Evolutionary conservation across 2,113 vertebrate species (phyloP).

Genomic region (Alexandromys fortis): DNA sequence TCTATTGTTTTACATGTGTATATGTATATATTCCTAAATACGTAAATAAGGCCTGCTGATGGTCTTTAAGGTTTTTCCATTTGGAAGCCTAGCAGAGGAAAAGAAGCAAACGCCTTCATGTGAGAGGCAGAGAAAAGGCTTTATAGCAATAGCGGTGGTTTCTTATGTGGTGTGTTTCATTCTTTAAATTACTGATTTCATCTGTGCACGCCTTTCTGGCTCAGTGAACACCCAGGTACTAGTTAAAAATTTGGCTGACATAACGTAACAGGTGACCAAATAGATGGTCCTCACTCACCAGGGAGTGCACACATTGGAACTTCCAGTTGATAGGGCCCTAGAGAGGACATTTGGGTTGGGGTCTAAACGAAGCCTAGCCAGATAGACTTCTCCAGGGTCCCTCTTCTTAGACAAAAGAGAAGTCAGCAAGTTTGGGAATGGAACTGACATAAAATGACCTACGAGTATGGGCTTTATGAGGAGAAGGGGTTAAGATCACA

Average conservation of each 20-base stretch:
- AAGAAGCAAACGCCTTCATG: not conserved
- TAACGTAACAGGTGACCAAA: not conserved
- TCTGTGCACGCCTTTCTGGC: not conserved
- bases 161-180: not conserved
- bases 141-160: not conserved
- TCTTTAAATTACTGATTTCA: constrained; percentile 1
- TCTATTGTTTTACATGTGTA: not conserved
- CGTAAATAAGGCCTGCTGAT: not conserved
- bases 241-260: not conserved
- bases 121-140: not conserved
- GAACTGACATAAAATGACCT: not conserved
- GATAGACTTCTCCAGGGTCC: not conserved
- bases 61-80: constrained; percentile 1
- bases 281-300: not conserved
- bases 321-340: not conserved
- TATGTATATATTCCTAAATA: not conserved
- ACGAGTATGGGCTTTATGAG: not conserved
- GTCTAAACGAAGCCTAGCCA: not conserved
- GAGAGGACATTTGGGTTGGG: not conserved
- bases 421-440: not conserved
- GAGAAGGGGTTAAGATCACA: not conserved
- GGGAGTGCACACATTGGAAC: not conserved
- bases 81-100: not conserved
- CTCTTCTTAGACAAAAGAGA: not conserved
- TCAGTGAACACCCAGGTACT: not conserved